These are phyloP conservation scores for Coregonus clupeaformis DNA, from an alignment of 2,113 vertebrate species.

Conservation along the genomic window DNA sequence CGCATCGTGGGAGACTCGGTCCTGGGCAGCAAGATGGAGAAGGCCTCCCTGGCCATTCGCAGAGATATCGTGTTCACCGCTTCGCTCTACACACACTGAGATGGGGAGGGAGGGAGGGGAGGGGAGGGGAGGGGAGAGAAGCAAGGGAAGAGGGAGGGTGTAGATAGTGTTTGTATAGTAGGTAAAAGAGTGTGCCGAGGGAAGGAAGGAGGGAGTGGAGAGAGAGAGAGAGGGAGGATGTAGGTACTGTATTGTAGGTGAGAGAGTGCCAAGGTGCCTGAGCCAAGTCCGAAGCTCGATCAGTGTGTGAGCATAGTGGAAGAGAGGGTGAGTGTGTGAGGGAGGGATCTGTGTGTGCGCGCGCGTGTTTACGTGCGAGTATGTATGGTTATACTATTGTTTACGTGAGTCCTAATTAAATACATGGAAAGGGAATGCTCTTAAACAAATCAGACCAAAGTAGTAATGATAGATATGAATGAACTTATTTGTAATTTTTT, in stretches of 20 bases:
- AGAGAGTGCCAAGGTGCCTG: conserved; percentile 6
- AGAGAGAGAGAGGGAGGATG: not conserved
- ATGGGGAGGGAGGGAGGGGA: not conserved
- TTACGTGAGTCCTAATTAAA: conserved; percentile 34
- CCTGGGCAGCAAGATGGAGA: conserved; percentile 90
- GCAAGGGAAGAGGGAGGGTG: not conserved
- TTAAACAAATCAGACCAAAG: conserved; percentile 37
- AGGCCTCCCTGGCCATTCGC: conserved; percentile 83
- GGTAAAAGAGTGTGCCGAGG: conserved; percentile 89
- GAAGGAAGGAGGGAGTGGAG: not conserved
- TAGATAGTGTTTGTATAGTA: conserved; percentile 16
- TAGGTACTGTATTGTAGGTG: not conserved
- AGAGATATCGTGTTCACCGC: conserved; percentile 93
- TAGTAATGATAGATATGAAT: conserved; percentile 11
- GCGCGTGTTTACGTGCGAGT: conserved; percentile 35
- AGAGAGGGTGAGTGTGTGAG: conserved; percentile 20
- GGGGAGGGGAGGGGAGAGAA: not conserved
- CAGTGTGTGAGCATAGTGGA: not conserved
- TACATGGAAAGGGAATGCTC: not conserved
- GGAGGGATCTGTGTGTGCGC: not conserved
- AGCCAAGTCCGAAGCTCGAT: conserved; percentile 16
- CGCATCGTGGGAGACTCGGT: conserved; percentile 88
- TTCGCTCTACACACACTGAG: conserved; percentile 90
- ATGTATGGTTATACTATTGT: conserved; percentile 32
- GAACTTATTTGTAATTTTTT: conserved; percentile 59